phyloP scores from a whole-genome alignment of 1,140 invertebrate species.

The Grapholita molesta region DNA sequence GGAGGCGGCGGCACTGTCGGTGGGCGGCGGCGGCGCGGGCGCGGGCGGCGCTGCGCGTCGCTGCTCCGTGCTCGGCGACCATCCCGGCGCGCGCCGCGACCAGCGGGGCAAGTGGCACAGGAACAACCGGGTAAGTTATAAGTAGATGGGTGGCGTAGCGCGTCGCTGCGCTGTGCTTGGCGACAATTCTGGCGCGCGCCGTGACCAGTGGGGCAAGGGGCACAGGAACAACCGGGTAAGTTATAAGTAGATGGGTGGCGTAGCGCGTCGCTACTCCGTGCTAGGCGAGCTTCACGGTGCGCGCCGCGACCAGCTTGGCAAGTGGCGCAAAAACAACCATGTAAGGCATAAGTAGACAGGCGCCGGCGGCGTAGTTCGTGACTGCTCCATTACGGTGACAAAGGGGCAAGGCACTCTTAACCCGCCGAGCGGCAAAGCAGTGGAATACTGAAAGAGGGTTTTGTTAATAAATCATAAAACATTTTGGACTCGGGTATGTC shows the following conservation, averaged over 20 bases:
- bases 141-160: conserved; percentile 60
- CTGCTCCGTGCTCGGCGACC: conserved; percentile 85
- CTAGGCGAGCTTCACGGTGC: neutral
- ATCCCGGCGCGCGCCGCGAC: conserved; percentile 78
- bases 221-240: neutral
- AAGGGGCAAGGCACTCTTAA: no score
- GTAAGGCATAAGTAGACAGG: neutral
- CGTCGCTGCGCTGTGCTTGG: conserved; percentile 44
- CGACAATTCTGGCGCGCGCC: no score
- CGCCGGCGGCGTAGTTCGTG: no score
- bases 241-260: no score
- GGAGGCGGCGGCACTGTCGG: conserved; percentile 78
- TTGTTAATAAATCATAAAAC: no score
- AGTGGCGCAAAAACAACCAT: neutral
- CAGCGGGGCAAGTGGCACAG: conserved; percentile 88
- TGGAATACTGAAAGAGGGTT: no score
- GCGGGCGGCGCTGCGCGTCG: conserved; percentile 77
- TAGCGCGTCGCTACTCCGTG: neutral
- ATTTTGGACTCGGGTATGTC: no score
- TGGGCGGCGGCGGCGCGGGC: conserved; percentile 62
- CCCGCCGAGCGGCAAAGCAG: no score
- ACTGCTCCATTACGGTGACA: no score
- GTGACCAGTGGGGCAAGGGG: neutral
- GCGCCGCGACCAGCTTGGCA: neutral
- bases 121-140: conserved; percentile 83